phyloP scores from a whole-genome alignment of 2,797 vertebrate genomes.

The Okamejei kenojei region DNA sequence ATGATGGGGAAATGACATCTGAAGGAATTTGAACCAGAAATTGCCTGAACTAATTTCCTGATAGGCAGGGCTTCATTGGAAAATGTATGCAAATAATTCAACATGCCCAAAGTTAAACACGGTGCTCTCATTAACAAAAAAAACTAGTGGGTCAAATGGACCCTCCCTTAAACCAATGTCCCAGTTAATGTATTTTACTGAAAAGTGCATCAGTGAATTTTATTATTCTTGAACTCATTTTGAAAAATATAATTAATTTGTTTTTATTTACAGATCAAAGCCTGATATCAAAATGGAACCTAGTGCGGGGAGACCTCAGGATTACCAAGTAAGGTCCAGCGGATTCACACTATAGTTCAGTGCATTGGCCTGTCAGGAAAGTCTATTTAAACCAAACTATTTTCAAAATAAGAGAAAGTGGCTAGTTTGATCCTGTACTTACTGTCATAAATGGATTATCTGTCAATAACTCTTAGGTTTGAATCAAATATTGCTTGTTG shows the following conservation, averaged over 20 bases:
- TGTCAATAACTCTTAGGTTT: neutral
- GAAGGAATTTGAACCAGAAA: too few species aligned
- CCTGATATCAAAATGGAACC: slow-evolving; percentile 97
- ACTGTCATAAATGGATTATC: neutral
- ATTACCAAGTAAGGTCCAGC: slow-evolving; percentile 76
- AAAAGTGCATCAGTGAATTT: neutral
- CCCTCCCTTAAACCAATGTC: too few species aligned
- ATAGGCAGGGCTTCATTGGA: too few species aligned
- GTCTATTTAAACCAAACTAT: neutral
- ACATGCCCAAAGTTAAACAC: too few species aligned
- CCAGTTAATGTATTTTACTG: neutral
- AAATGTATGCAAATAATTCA: too few species aligned
- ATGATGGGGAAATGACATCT: too few species aligned
- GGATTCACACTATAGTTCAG: neutral
- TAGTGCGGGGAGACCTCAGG: slow-evolving; percentile 80
- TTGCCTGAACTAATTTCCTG: too few species aligned
- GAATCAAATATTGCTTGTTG: neutral
- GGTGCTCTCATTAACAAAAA: too few species aligned
- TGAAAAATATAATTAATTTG: neutral
- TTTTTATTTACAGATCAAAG: slow-evolving; percentile 71
- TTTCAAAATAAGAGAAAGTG: neutral
- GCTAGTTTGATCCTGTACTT: neutral
- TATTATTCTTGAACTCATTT: too few species aligned
- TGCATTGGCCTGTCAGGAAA: slow-evolving; percentile 6
- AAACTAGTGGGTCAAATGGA: too few species aligned